Evolutionary conservation across 1,140 invertebrate species (phyloP).

Genomic region (Drosophila pseudoananassae): DNA sequence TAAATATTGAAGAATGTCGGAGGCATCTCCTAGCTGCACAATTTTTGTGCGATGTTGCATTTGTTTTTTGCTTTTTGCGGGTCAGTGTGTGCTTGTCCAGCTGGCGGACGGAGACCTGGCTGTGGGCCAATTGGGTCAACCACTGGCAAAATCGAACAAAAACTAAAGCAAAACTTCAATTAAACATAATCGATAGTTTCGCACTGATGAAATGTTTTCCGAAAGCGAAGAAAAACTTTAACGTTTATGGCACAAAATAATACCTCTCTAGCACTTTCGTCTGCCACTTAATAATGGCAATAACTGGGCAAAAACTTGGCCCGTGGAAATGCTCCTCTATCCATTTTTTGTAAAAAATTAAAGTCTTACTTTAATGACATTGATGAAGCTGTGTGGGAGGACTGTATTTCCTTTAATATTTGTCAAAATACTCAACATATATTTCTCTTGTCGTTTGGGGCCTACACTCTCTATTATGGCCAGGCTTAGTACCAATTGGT

Average conservation of each 20-base stretch:
- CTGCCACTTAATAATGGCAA: constrained; percentile 28
- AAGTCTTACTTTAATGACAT: constrained; percentile 63
- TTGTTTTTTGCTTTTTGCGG: constrained; percentile 34
- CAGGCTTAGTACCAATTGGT: constrained; percentile 53
- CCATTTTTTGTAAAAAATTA: constrained; percentile 43
- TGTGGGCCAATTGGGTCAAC: constrained; percentile 72
- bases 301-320: constrained; percentile 22
- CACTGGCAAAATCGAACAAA: constrained; percentile 21
- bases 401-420: constrained; percentile 21
- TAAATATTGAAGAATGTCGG: constrained; percentile 20
- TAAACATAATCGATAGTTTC: constrained; percentile 49
- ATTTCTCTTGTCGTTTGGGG: constrained; percentile 15
- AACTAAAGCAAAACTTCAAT: constrained; percentile 40
- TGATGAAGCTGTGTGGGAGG: constrained; percentile 65
- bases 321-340: not conserved
- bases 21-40: constrained; percentile 30
- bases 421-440: constrained; percentile 32
- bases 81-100: constrained; percentile 17
- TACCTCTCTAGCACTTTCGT: constrained; percentile 12
- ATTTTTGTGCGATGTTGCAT: constrained; percentile 43
- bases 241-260: constrained; percentile 31
- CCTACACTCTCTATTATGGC: constrained; percentile 24
- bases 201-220: constrained; percentile 43
- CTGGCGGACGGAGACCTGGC: constrained; percentile 49
- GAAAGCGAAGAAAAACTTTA: constrained; percentile 40